Evolutionary conservation across 2,888 invertebrate genomes (phyloP).

Genomic region (Papilio gigon): DNA sequence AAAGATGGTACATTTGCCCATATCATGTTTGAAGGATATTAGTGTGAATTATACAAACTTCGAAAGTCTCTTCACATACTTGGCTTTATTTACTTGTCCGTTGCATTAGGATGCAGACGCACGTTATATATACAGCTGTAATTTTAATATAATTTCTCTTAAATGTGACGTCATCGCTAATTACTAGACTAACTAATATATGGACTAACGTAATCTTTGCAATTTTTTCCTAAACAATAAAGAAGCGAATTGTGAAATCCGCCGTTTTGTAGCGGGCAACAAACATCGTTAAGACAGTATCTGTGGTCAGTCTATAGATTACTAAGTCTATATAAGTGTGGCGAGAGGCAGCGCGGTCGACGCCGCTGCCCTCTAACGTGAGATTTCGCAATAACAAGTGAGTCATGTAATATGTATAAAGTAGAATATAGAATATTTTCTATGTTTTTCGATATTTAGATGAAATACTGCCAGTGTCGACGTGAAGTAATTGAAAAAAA

Average conservation of each 20-base stretch:
- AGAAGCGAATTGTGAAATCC: not conserved
- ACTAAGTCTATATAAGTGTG: constrained; percentile 12
- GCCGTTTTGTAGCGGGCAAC: not conserved
- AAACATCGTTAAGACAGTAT: not conserved
- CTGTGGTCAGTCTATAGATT: constrained; percentile 25
- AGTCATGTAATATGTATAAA: constrained; percentile 75
- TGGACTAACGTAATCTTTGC: not conserved
- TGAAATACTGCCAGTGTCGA: constrained; percentile 74
- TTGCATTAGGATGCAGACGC: constrained; percentile 16
- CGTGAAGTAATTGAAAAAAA: constrained; percentile 53
- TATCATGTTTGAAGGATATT: not conserved
- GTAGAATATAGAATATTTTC: constrained; percentile 76
- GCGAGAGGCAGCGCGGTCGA: constrained; percentile 39
- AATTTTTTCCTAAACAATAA: not conserved
- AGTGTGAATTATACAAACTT: not conserved
- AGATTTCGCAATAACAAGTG: constrained; percentile 77
- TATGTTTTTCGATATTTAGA: constrained; percentile 79
- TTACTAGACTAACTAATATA: constrained; percentile 1
- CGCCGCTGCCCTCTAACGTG: constrained; percentile 62
- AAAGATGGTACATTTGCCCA: not conserved
- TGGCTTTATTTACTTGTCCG: constrained; percentile 20
- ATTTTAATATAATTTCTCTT: not conserved
- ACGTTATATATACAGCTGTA: not conserved
- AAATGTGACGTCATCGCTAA: constrained; percentile 10
- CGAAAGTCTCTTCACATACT: not conserved